Base-by-base conservation (phyloP, 1,140 invertebrate genomes). In the Nasonia vitripennis region DNA sequence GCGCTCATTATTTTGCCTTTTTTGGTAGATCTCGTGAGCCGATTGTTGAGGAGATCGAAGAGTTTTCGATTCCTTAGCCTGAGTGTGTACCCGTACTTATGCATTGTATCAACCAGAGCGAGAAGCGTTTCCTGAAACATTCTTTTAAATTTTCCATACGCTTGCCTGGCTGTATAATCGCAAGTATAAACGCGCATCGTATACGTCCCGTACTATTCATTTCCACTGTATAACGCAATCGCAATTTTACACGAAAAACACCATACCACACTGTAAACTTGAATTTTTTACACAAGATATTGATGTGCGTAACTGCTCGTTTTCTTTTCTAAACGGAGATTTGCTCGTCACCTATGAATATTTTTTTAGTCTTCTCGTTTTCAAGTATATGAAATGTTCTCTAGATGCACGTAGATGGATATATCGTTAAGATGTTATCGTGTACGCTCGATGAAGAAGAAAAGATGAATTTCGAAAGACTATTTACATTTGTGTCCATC, bases 391-490 rank as follows among this genome's bases (percentile, higher is more conserved):
- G n/a, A 62, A n/a, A 62, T 7, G 34, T 37, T 37, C 34, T 62
- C 62, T 14, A n/a, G 37, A 2, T 41, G 34, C 67, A 81, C 51
- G 79, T 41, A 68, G 79, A 81, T 79, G 17, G 11, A 2, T 2
- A 73, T 6, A 71, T 37, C 34, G 34, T 37, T 37, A 71, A 71
- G 37, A 73, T 34, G 2, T 37, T 37, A 37, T 37, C 34, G 34
- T 27, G 27, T 34, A 34, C 34, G 2, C 5, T 73, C 41, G 48
- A 78, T 27, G 27, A 75, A 51, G 37, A 78, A 17, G 23, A 78
- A 78, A 48, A 10, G 67, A 67, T 51, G 87, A 88, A 37, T 51
- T 20, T 62, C 55, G 0, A n/a, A 37, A 37, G 55, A 20, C 20
- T n/a, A 7, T 27, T 27, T 27, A 27, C 27, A 27, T 27, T 27